Conservation (phyloP, 2,113 vertebrate genomes). For the Panurus biarmicus region DNA sequence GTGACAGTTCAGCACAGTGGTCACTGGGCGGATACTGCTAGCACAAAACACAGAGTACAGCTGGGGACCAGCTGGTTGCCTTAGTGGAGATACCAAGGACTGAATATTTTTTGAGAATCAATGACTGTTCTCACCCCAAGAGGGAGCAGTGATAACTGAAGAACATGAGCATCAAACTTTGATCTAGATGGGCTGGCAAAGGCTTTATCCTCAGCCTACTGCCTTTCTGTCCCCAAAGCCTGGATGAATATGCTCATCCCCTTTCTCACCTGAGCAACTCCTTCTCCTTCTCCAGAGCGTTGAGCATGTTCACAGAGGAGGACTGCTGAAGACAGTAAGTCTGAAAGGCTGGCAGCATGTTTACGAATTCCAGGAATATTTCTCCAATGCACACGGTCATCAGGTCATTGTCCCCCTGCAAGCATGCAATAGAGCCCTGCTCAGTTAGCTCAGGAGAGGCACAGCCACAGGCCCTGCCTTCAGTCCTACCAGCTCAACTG, state of each 20-base stretch:
- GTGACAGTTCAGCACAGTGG: background rate
- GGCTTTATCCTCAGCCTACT: background rate
- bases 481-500: background rate
- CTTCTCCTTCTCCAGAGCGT: conserved; percentile 89
- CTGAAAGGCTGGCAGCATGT: conserved; percentile 92
- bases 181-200: background rate
- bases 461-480: background rate
- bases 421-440: background rate
- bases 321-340: conserved; percentile 93
- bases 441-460: background rate
- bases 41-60: background rate
- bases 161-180: background rate
- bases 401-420: conserved; percentile 85
- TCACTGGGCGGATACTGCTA: background rate
- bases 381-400: conserved; percentile 86
- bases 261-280: conserved; percentile 83
- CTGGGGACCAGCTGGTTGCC: background rate
- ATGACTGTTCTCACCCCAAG: background rate
- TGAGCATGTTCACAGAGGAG: conserved; percentile 85
- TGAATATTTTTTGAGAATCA: background rate
- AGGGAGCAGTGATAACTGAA: background rate
- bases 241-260: background rate
- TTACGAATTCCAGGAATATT: conserved; percentile 89
- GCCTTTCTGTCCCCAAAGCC: background rate
- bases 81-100: background rate